Evolutionary conservation across 2,113 vertebrate genomes (phyloP).

Genomic region (Eretmochelys imbricata): DNA sequence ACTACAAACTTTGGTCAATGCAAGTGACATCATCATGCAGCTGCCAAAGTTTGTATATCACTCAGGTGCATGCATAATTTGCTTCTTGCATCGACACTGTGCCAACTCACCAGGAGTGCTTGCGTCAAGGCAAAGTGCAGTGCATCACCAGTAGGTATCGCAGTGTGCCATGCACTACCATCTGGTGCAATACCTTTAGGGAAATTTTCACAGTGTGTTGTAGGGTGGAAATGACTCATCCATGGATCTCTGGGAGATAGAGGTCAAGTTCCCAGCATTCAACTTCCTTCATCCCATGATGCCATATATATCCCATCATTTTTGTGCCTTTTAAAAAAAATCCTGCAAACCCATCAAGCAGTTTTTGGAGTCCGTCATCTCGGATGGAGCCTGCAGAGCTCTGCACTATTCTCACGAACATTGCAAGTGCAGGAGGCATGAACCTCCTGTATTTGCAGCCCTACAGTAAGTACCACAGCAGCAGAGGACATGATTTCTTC

Average conservation of each 20-base stretch:
- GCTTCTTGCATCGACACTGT: neutral
- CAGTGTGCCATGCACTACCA: neutral
- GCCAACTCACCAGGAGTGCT: neutral
- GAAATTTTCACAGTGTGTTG: too few species aligned
- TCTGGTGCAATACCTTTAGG: too few species aligned
- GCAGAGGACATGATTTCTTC: too few species aligned
- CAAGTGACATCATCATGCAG: neutral
- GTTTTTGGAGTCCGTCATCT: neutral
- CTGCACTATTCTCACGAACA: neutral
- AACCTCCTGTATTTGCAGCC: neutral
- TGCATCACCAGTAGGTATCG: neutral
- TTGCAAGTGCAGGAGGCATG: neutral
- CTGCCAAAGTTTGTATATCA: neutral
- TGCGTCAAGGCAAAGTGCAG: neutral
- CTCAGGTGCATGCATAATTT: neutral
- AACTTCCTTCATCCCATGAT: neutral
- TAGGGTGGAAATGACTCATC: neutral
- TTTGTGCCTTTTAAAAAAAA: neutral
- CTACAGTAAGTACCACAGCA: too few species aligned
- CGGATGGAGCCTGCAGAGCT: neutral
- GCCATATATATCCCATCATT: neutral
- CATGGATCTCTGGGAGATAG: neutral
- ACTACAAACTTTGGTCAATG: neutral
- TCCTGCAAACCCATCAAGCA: neutral
- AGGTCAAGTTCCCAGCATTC: neutral